phyloP scores from a whole-genome alignment of 2,113 vertebrate genomes.

The Cricetomys ansorgei region DNA sequence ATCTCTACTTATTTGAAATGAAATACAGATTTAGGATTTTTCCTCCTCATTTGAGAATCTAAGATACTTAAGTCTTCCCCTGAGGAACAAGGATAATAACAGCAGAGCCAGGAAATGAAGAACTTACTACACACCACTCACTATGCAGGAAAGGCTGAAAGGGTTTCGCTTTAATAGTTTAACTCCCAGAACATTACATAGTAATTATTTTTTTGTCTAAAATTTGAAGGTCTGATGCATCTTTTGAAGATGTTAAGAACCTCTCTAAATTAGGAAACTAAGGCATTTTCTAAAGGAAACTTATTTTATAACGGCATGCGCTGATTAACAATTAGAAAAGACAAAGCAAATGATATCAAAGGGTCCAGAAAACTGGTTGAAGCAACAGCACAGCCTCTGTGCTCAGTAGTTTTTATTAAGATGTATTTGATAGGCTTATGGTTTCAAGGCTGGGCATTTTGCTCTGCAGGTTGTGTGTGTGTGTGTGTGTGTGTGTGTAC shows the following conservation, averaged over 20 bases:
- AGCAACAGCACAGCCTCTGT: not conserved
- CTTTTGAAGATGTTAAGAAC: conserved; percentile 69
- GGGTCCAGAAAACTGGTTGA: not conserved
- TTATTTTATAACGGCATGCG: not conserved
- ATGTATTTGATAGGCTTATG: not conserved
- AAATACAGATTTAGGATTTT: conserved; percentile 62
- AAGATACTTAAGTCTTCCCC: conserved; percentile 75
- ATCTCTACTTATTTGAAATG: conserved; percentile 78
- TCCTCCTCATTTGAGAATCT: conserved; percentile 66
- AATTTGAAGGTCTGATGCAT: conserved; percentile 67
- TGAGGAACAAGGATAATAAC: conserved; percentile 82
- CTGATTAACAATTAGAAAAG: conserved; percentile 48
- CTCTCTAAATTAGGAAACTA: conserved; percentile 47
- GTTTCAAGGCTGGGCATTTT: not conserved
- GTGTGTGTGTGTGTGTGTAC: not conserved
- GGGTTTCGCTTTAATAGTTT: conserved; percentile 79
- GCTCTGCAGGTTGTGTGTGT: not conserved
- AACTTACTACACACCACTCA: conserved; percentile 81
- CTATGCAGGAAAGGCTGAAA: conserved; percentile 78
- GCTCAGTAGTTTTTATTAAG: conserved; percentile 23
- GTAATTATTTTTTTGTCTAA: conserved; percentile 78
- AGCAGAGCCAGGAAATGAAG: conserved; percentile 79
- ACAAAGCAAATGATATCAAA: not conserved
- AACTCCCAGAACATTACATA: conserved; percentile 79
- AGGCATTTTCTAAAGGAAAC: conserved; percentile 22